These are phyloP conservation scores for Coccyzus lansbergi DNA, from an alignment of 2,797 vertebrate species.

Conservation along the genomic window DNA sequence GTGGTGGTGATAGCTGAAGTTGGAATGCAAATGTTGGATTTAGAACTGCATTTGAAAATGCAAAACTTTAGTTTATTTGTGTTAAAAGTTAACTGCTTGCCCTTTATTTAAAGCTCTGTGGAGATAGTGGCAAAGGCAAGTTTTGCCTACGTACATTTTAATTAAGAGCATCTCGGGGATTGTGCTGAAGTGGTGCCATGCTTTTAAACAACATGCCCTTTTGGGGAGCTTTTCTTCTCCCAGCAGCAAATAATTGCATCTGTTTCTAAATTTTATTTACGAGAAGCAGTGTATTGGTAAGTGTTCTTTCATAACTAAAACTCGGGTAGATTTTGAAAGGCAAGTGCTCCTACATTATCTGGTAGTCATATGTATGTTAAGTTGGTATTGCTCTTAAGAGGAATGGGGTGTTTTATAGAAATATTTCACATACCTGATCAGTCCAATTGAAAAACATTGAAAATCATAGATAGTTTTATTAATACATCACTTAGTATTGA, in stretches of 20 bases:
- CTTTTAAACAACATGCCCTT: neutral
- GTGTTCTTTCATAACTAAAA: neutral
- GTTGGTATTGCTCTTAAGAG: neutral
- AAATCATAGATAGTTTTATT: neutral
- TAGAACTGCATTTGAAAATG: neutral
- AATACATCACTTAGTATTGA: neutral
- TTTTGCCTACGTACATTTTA: neutral
- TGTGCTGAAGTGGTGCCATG: neutral
- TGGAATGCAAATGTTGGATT: neutral
- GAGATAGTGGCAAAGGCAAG: neutral
- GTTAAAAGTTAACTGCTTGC: neutral
- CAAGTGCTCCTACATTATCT: neutral
- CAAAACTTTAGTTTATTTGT: neutral
- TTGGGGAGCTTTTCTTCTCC: neutral
- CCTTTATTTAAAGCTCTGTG: neutral
- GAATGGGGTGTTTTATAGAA: neutral
- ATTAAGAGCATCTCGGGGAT: neutral
- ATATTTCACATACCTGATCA: neutral
- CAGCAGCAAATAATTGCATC: neutral
- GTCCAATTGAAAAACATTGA: neutral
- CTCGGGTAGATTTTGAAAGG: neutral
- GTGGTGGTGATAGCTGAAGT: neutral
- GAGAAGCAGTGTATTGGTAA: neutral
- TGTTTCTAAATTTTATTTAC: neutral
- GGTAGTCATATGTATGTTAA: rapidly evolving